Conservation (phyloP, 2,888 invertebrate genomes). For the Argyra leucocephala region DNA sequence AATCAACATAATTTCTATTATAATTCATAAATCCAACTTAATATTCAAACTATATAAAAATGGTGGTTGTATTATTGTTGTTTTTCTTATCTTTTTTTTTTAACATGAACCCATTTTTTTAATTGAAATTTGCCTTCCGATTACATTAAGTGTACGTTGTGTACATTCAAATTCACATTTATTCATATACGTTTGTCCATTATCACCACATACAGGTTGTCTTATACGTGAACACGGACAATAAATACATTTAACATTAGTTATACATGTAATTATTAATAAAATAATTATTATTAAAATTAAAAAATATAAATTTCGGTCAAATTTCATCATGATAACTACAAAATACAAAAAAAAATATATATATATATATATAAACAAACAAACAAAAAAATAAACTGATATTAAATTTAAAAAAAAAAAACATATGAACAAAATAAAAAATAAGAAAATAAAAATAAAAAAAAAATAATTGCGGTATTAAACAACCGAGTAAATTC, state of each 20-base stretch:
- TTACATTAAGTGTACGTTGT: slow-evolving; percentile 32
- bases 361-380: no score
- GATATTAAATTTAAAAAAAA: no score
- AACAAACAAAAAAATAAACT: no score
- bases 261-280: neutral
- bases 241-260: slow-evolving; percentile 36
- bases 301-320: neutral
- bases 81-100: no score
- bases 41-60: no score
- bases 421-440: no score
- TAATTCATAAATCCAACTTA: no score
- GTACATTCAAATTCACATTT: slow-evolving; percentile 93
- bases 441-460: no score
- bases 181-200: slow-evolving; percentile 85
- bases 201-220: slow-evolving; percentile 83
- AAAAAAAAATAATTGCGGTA: no score
- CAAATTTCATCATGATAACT: neutral
- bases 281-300: neutral
- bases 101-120: neutral
- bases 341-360: neutral
- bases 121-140: slow-evolving; percentile 26
- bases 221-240: slow-evolving; percentile 77
- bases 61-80: no score
- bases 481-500: no score
- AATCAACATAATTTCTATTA: no score